Conservation (phyloP, 2,888 invertebrate genomes). For the Spodoptera littoralis region DNA sequence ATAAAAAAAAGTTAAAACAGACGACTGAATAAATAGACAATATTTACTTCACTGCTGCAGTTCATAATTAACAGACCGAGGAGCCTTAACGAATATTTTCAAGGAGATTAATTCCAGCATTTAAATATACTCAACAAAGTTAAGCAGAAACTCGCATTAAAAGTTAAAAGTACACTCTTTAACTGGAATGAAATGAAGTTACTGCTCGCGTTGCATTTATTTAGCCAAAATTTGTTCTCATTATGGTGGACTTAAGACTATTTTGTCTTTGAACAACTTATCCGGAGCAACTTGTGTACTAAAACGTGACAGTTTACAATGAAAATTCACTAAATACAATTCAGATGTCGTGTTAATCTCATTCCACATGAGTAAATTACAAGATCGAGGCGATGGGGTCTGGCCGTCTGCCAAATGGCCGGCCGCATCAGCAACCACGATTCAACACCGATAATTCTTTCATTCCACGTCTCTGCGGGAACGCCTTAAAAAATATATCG, state of each 20-base stretch:
- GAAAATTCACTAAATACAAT: slow-evolving; percentile 75
- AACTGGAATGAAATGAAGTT: slow-evolving; percentile 46
- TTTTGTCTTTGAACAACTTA: slow-evolving; percentile 32
- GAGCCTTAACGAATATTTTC: slow-evolving; percentile 45
- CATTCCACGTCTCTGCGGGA: slow-evolving; percentile 66
- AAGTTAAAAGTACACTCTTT: slow-evolving; percentile 46
- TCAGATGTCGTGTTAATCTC: slow-evolving; percentile 82
- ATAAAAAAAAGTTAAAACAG: slow-evolving; percentile 7
- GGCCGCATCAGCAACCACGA: slow-evolving; percentile 75
- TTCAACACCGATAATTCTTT: slow-evolving; percentile 77
- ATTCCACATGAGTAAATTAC: slow-evolving; percentile 81
- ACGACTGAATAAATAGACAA: slow-evolving; percentile 15
- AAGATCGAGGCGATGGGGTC: slow-evolving; percentile 74
- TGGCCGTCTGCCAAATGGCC: slow-evolving; percentile 81
- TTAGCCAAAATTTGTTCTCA: slow-evolving; percentile 36
- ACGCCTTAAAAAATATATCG: slow-evolving; percentile 62
- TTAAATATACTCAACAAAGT: slow-evolving; percentile 48
- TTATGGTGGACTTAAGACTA: slow-evolving; percentile 19
- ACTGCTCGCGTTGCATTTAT: slow-evolving; percentile 26
- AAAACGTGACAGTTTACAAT: slow-evolving; percentile 54
- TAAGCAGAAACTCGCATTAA: slow-evolving; percentile 50
- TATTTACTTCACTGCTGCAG: slow-evolving; percentile 28
- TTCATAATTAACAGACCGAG: slow-evolving; percentile 35
- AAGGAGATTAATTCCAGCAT: slow-evolving; percentile 46
- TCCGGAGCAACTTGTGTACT: slow-evolving; percentile 29